Base-by-base conservation (phyloP, 2,113 vertebrate genomes). In the Neodon shergylaensis region DNA sequence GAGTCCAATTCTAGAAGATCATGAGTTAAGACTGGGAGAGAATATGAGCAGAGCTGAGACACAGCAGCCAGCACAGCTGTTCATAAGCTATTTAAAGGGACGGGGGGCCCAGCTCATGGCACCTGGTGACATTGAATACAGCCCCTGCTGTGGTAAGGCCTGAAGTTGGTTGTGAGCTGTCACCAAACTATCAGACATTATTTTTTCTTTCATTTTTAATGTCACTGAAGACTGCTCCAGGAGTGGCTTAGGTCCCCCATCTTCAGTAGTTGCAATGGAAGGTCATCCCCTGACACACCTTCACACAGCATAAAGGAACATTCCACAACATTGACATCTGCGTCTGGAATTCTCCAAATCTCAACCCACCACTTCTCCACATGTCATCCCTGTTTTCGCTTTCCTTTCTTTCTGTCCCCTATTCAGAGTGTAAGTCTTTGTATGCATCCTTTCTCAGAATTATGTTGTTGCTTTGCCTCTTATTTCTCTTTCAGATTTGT, bases 71-170 rank as follows among this genome's bases (percentile, higher is more conserved):
- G 21, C 14, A 12, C 22, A 47, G 36, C 44, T 73, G 44, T 26
- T 91, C 2, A 22, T 26, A 47, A 42, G 54, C 44, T 74, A 54
- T 78, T 78, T 13, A 12, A 54, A 90, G 42, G 28, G 8, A 12
- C 4, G 6, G 7, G 58, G 17, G 10, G 52, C 0, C 1, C 5
- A 31, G 7, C 0, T 4, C 0, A 0, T 2, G 49, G 28, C 2
- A 7, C 28, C 5, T 58, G 52, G 42, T 87, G 58, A 39, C 12
- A 9, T 0, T 31, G 31, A 3, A 3, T 36, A 0, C 9, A 39
- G 52, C n/a, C 7, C 70, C 78, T 84, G 63, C 5, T 13, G 24
- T 2, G 49, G 8, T 16, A 14, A 44, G 76, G 4, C 77, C 66
- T 24, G 22, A 24, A 54, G n/a, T 24, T 36, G 7, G 47, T 16